phyloP scores from a whole-genome alignment of 37 sponge, comb jelly and placozoan species.

The Dysidea cf. avara region DNA sequence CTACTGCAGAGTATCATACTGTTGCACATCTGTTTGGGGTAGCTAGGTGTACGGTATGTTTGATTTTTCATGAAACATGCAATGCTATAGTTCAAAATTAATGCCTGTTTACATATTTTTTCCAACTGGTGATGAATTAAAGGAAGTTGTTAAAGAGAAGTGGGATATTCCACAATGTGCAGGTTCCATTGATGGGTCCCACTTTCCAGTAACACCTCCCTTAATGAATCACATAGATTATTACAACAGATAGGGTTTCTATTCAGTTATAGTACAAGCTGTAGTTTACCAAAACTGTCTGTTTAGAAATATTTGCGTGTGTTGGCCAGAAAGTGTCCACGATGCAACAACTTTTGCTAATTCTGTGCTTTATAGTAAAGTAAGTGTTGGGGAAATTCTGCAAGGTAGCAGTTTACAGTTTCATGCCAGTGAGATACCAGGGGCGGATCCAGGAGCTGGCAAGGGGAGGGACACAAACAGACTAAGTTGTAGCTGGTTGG shows the following conservation, averaged over 20 bases:
- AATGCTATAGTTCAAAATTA: slow-evolving; percentile 19
- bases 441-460: no score
- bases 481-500: no score
- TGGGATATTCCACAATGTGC: slow-evolving; percentile 34
- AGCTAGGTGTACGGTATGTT: slow-evolving; percentile 27
- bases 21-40: slow-evolving; percentile 53
- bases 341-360: slow-evolving; percentile 48
- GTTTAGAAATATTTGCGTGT: slow-evolving; percentile 28
- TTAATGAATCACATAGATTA: slow-evolving; percentile 24
- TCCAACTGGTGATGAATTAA: slow-evolving; percentile 32
- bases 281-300: slow-evolving; percentile 7
- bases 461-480: no score
- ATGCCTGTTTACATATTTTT: slow-evolving; percentile 28
- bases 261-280: slow-evolving; percentile 41
- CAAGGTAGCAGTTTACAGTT: not conserved
- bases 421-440: not conserved
- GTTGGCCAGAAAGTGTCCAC: slow-evolving; percentile 51
- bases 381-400: not conserved
- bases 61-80: slow-evolving; percentile 41
- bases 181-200: slow-evolving; percentile 33
- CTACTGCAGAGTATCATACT: slow-evolving; percentile 41
- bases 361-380: slow-evolving; percentile 12
- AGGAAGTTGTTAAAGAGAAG: slow-evolving; percentile 18
- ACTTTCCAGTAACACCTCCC: slow-evolving; percentile 38
- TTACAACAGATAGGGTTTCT: slow-evolving; percentile 46